phyloP scores from a whole-genome alignment of 1,140 invertebrate genomes.

The Planococcus citri region DNA sequence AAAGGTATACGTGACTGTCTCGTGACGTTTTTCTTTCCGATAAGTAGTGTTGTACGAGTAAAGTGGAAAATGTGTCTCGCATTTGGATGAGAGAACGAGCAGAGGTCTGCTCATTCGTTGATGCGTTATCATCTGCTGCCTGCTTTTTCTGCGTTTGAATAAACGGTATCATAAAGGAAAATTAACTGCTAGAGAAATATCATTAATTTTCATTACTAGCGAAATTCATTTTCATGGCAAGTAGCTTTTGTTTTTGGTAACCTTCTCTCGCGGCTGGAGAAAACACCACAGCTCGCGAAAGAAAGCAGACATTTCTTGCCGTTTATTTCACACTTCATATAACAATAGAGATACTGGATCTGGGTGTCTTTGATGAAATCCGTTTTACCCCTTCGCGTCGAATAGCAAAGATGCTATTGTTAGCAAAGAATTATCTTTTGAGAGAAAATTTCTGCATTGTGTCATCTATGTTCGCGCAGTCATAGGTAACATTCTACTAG shows the following conservation, averaged over 20 bases:
- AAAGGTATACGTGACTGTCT: neutral
- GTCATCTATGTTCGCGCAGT: neutral
- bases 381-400: neutral
- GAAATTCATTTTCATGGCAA: slow-evolving; percentile 19
- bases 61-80: slow-evolving; percentile 16
- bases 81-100: slow-evolving; percentile 12
- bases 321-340: slow-evolving; percentile 18
- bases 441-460: neutral
- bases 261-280: neutral
- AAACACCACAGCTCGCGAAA: slow-evolving; percentile 9
- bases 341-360: slow-evolving; percentile 18
- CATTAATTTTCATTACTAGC: slow-evolving; percentile 18
- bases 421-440: neutral
- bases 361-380: neutral
- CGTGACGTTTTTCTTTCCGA: slow-evolving; percentile 11
- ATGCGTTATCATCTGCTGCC: neutral
- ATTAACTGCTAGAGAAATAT: slow-evolving; percentile 19
- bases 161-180: slow-evolving; percentile 20
- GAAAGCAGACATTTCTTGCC: slow-evolving; percentile 16
- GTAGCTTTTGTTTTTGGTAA: slow-evolving; percentile 16
- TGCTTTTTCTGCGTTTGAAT: neutral
- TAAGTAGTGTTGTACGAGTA: neutral
- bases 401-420: neutral
- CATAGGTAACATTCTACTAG: too few species aligned
- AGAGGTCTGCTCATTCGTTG: neutral